Conservation (phyloP, 1,140 invertebrate genomes). For the Ceratoteleas bidentatus region DNA sequence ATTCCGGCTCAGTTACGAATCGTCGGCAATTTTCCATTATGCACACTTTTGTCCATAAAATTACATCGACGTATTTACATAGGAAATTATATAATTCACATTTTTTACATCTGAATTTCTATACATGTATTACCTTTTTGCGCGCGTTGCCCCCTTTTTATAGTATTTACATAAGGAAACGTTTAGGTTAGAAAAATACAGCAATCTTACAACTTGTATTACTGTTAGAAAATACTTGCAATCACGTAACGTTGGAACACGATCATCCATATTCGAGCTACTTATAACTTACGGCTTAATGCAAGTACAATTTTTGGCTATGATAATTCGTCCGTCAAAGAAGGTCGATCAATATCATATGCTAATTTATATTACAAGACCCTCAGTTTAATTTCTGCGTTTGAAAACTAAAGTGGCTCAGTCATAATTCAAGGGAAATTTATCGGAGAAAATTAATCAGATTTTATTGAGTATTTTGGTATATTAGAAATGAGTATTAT, state of each 20-base stretch:
- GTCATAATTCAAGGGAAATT: constrained; percentile 36
- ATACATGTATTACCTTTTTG: constrained; percentile 49
- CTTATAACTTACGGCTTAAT: constrained; percentile 60
- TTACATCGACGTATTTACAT: constrained; percentile 72
- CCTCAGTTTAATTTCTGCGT: constrained; percentile 33
- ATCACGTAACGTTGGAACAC: constrained; percentile 58
- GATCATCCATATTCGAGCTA: constrained; percentile 51
- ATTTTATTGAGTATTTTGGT: constrained; percentile 21
- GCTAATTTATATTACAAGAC: constrained; percentile 58
- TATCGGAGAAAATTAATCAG: constrained; percentile 24
- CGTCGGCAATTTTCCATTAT: constrained; percentile 46
- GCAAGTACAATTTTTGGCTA: constrained; percentile 65
- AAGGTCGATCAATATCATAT: constrained; percentile 52
- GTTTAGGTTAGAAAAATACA: constrained; percentile 81
- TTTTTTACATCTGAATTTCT: constrained; percentile 55
- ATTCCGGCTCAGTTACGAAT: constrained; percentile 69
- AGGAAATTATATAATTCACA: constrained; percentile 51
- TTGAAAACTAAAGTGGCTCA: constrained; percentile 36
- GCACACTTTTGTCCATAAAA: constrained; percentile 23
- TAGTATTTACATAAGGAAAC: constrained; percentile 73
- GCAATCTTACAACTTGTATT: constrained; percentile 69
- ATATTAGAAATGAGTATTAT: constrained; percentile 6
- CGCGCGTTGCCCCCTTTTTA: constrained; percentile 28
- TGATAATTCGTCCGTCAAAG: constrained; percentile 59
- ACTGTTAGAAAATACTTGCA: constrained; percentile 63